Percentiles rank a stretch among this genome's conserved stretches.
phyloP scores from a whole-genome alignment of 2,113 vertebrate genomes.

The Macaca nemestrina region DNA sequence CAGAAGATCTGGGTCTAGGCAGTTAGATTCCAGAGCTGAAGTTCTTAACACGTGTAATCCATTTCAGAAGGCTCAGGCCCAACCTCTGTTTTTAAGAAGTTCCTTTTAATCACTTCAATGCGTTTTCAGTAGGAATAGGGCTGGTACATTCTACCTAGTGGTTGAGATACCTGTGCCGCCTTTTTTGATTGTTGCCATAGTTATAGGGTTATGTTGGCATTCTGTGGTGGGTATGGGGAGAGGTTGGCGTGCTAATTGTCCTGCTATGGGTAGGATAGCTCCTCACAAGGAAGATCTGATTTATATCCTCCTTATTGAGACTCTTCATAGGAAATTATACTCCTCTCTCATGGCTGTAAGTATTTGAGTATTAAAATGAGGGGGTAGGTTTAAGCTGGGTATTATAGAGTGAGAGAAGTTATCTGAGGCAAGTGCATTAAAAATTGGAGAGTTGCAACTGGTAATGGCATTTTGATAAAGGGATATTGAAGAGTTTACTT shows the following conservation, averaged over 20 bases:
- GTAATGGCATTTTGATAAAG: constrained; percentile 64
- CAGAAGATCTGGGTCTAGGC: background rate
- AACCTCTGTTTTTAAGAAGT: background rate
- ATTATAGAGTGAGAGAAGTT: background rate
- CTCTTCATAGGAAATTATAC: background rate
- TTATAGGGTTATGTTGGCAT: background rate
- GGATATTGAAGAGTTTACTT: constrained; percentile 66
- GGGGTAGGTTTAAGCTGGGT: background rate
- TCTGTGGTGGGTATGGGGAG: background rate
- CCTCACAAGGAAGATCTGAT: background rate
- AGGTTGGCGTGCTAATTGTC: background rate
- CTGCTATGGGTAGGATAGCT: background rate
- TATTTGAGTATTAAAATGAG: background rate
- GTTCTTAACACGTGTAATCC: background rate
- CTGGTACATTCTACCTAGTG: background rate
- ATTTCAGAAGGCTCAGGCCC: background rate
- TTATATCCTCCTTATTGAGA: background rate
- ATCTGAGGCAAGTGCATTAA: background rate
- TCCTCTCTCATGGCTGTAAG: background rate
- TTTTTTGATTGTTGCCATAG: background rate
- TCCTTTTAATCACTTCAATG: background rate
- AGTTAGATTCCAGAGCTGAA: background rate
- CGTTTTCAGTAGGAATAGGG: background rate
- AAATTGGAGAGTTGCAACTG: constrained; percentile 37
- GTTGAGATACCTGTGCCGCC: background rate